Evolutionary conservation across 2,797 vertebrate genomes (phyloP), one percentile per base, ranked within the genome.

Genomic region (Helarctos malayanus): DNA sequence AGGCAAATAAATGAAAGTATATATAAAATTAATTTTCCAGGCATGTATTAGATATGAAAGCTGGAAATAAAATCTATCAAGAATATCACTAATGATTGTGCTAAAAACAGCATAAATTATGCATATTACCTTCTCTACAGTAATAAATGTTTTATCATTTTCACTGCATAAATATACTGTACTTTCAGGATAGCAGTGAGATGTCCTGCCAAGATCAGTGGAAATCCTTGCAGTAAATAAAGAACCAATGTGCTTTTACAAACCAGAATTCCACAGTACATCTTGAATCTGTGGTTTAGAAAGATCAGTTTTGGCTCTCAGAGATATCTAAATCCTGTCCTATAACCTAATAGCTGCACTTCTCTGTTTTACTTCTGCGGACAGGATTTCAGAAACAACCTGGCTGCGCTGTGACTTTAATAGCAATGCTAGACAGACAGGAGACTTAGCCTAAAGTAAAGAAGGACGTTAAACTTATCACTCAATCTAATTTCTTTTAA

Each of bases 101-200:
- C 99, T 99, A 99, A 99, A 99, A 99, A 99, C 99, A 99, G 99
- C 99, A 99, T 99, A 99, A 99, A 99, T 99, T 99, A 99, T 99
- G 99, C 99, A 99, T 99, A 99, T 99, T 99, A 99, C 99, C 99
- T 99, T 99, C 99, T 99, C 99, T 99, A 99, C 99, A 99, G 99
- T 99, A 99, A 99, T 99, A 99, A 99, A 99, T 99, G 99, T 99
- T 99, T 99, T 99, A 99, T 99, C 99, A 99, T 99, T 99, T 99
- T 99, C 99, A 99, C 99, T 99, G 99, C 99, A 99, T 99, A 99
- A 99, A 99, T 99, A 99, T 99, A 99, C 99, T 99, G 99, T 99
- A 99, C 99, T 99, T 99, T 99, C 98, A 99, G 98, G 98, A 98
- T 98, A 99, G 99, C 99, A 99, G 99, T 99, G 99, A 99, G 99